These are phyloP conservation scores for Turritopsis dohrnii DNA, from an alignment of 30 jellyfish, hydroid and myxozoan genomes.

Conservation along the genomic window DNA sequence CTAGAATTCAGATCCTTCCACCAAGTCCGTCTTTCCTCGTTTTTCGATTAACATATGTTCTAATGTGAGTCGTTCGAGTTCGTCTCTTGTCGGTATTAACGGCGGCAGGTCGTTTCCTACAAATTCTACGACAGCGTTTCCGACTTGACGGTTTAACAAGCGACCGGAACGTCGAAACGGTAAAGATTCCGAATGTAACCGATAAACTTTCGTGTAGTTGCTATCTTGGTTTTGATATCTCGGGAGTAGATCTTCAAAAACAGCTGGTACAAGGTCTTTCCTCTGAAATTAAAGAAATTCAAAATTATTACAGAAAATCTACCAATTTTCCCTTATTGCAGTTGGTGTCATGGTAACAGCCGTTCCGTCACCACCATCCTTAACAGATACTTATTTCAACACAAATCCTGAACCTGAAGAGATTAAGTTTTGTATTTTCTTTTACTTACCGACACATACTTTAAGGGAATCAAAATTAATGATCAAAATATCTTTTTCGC, in stretches of 20 bases:
- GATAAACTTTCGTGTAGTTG: conserved; percentile 62
- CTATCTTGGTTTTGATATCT: conserved; percentile 41
- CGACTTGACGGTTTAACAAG: conserved; percentile 33
- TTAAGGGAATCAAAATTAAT: too few relatives aligned
- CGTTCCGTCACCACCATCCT: too few relatives aligned
- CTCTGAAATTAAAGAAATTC: conserved; percentile 36
- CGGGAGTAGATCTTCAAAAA: conserved; percentile 66
- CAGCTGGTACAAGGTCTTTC: conserved; percentile 77
- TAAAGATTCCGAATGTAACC: conserved; percentile 32
- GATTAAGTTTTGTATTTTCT: too few relatives aligned
- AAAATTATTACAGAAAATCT: not conserved
- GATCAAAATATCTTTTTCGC: too few relatives aligned
- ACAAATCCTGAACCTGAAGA: too few relatives aligned
- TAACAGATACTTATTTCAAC: too few relatives aligned
- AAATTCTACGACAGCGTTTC: conserved; percentile 62
- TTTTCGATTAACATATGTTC: conserved; percentile 41
- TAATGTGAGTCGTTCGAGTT: conserved; percentile 37
- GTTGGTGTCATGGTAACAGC: too few relatives aligned
- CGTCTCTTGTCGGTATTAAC: conserved; percentile 54
- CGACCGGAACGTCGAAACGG: conserved; percentile 28
- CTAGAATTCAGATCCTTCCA: conserved; percentile 20
- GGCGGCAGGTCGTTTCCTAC: conserved; percentile 65
- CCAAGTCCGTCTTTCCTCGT: not conserved
- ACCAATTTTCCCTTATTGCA: too few relatives aligned
- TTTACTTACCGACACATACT: too few relatives aligned